Evolutionary conservation across 2,113 vertebrate genomes (phyloP).

Genomic region (Onychostoma macrolepis): DNA sequence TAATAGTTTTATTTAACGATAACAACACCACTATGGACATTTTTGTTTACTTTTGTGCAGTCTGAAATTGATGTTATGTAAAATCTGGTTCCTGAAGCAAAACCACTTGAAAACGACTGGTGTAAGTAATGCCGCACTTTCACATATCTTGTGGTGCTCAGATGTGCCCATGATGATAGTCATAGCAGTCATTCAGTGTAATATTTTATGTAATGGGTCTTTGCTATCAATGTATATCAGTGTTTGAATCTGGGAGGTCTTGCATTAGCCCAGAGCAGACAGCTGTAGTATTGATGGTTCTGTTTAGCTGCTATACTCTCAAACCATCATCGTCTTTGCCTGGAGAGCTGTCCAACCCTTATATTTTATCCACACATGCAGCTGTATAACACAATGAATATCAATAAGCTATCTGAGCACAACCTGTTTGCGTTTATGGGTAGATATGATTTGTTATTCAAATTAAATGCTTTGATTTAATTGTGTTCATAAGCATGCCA

Average conservation of each 20-base stretch:
- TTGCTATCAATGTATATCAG: slow-evolving; percentile 4
- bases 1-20: no score
- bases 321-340: not conserved
- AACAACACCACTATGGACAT: no score
- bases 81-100: not conserved
- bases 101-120: not conserved
- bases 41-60: no score
- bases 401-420: slow-evolving; percentile 12
- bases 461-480: slow-evolving; percentile 45
- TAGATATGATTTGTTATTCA: slow-evolving; percentile 41
- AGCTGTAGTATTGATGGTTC: slow-evolving; percentile 25
- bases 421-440: slow-evolving; percentile 3
- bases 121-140: not conserved
- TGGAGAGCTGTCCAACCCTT: not conserved
- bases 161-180: not conserved
- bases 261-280: slow-evolving; percentile 27
- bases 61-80: not conserved
- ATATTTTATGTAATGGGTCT: slow-evolving; percentile 30
- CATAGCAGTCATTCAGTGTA: slow-evolving; percentile 12
- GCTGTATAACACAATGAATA: not conserved
- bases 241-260: slow-evolving; percentile 12
- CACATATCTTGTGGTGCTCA: not conserved
- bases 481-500: slow-evolving; percentile 45
- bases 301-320: slow-evolving; percentile 14
- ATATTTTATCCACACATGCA: slow-evolving; percentile 7